A percentile compares a stretch with the other conserved stretches of the same genome.
Evolutionary conservation across 2,888 invertebrate species (phyloP).

Genomic region (Hermaeophaga mercurialis): DNA sequence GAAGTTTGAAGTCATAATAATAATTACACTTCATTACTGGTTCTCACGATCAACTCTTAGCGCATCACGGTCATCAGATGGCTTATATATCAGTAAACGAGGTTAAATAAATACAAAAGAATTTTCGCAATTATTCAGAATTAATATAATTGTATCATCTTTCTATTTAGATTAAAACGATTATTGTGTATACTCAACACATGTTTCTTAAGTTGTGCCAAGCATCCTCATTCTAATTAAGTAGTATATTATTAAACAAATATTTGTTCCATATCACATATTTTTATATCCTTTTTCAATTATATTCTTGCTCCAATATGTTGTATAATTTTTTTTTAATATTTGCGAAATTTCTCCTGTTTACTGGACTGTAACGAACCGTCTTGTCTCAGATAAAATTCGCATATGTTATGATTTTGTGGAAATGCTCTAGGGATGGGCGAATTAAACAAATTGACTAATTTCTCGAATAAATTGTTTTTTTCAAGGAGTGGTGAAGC

Average conservation of each 20-base stretch:
- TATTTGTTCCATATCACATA: too few species aligned
- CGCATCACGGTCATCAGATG: conserved; percentile 13
- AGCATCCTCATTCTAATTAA: too few species aligned
- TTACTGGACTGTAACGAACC: neutral
- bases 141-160: too few species aligned
- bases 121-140: too few species aligned
- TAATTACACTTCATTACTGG: conserved; percentile 47
- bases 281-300: conserved; percentile 13
- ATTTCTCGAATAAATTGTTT: conserved; percentile 28
- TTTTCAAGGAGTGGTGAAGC: conserved; percentile 21
- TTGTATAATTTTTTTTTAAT: neutral
- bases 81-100: conserved; percentile 13
- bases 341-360: neutral
- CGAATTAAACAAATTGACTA: conserved; percentile 33
- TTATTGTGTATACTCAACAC: too few species aligned
- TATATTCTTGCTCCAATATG: conserved; percentile 9
- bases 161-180: too few species aligned
- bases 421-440: conserved; percentile 24
- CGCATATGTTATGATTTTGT: conserved; percentile 15
- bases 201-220: too few species aligned
- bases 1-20: conserved; percentile 46
- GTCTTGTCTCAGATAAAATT: conserved; percentile 4
- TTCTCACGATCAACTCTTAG: conserved; percentile 43
- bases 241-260: too few species aligned
- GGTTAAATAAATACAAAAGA: too few species aligned